Evolutionary conservation across 1,140 invertebrate genomes (phyloP), one percentile per base, ranked within the genome.

Genomic region (Coenobita brevimanus): DNA sequence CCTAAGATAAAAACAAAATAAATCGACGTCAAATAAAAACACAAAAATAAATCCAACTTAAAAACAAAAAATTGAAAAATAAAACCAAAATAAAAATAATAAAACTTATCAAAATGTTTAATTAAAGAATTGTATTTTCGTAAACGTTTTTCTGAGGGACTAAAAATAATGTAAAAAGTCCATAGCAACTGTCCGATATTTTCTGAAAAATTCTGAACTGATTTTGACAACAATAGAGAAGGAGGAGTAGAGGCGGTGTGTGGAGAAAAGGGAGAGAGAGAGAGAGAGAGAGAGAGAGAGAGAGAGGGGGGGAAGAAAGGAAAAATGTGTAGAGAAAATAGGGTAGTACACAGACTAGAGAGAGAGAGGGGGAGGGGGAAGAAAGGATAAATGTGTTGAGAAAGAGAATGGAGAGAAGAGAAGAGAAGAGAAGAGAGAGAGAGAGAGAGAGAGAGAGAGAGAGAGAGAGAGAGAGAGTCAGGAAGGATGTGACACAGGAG

Each of bases 371-470:
- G 30, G 3, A 6, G 62, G 21, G 17, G 17, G 62, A 21, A 21
- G 62, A 64, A 6, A 21, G n/a, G 64, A 69, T 27, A 69, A 21
- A 36, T 8, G 24, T 24, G 62, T 6, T 3, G 30, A 30, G 17
- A 21, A 6, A 21, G 30, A 21, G 30, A 30, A 64, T n/a, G 30
- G 62, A 21, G 62, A 21, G 21, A 21, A 30, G 17, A 3, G 30
- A 21, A 64, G 62, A 6, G 62, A 64, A 21, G 17, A 30, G 30
- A 30, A 64, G 62, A 64, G 62, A 64, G 62, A 64, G 62, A 64
- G 62, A 64, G 62, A 64, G 62, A 64, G 62, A 64, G 62, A 64
- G 62, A 64, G 62, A 64, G 62, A 64, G 62, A 64, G 62, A 64
- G 62, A 64, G 62, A 64, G 62, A 64, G 62, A 64, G 62, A 64